These are phyloP conservation scores for Timandra comae DNA, from an alignment of 2,888 invertebrate species.

Conservation along the genomic window DNA sequence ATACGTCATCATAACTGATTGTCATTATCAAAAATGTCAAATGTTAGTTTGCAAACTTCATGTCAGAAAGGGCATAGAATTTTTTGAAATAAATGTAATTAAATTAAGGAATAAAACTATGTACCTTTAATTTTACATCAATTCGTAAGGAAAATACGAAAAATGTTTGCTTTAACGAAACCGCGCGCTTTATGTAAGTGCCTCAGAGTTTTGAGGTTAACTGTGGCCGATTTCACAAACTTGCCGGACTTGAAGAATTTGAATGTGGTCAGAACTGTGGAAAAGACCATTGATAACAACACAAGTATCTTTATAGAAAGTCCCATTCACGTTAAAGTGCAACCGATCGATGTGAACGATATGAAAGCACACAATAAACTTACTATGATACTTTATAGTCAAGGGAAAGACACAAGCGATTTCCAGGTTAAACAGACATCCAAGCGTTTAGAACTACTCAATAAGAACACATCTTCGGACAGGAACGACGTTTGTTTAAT, in stretches of 20 bases:
- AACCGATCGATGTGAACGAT: slow-evolving; percentile 66
- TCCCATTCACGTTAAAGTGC: slow-evolving; percentile 68
- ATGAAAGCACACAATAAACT: slow-evolving; percentile 61
- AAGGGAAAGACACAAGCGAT: slow-evolving; percentile 60
- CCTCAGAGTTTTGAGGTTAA: slow-evolving; percentile 73
- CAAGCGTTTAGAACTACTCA: slow-evolving; percentile 62
- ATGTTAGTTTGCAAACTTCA: no score
- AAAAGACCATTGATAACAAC: slow-evolving; percentile 65
- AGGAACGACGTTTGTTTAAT: slow-evolving; percentile 66
- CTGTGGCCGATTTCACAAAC: slow-evolving; percentile 55
- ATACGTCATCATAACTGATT: slow-evolving; percentile 10
- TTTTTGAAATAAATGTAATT: slow-evolving; percentile 38
- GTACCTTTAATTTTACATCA: slow-evolving; percentile 16
- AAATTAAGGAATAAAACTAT: slow-evolving; percentile 35
- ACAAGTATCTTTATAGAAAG: slow-evolving; percentile 70
- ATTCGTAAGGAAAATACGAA: slow-evolving; percentile 20
- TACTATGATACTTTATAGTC: slow-evolving; percentile 66
- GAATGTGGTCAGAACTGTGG: slow-evolving; percentile 64
- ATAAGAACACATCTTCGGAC: slow-evolving; percentile 57
- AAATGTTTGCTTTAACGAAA: slow-evolving; percentile 57
- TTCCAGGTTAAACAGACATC: slow-evolving; percentile 69
- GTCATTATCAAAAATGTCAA: slow-evolving; percentile 46
- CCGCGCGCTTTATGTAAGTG: slow-evolving; percentile 63
- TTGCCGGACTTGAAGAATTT: slow-evolving; percentile 64
- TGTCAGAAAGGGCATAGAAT: slow-evolving; percentile 28